Base-by-base conservation (phyloP, 2,888 invertebrate genomes). In the Liodrosophila aerea region DNA sequence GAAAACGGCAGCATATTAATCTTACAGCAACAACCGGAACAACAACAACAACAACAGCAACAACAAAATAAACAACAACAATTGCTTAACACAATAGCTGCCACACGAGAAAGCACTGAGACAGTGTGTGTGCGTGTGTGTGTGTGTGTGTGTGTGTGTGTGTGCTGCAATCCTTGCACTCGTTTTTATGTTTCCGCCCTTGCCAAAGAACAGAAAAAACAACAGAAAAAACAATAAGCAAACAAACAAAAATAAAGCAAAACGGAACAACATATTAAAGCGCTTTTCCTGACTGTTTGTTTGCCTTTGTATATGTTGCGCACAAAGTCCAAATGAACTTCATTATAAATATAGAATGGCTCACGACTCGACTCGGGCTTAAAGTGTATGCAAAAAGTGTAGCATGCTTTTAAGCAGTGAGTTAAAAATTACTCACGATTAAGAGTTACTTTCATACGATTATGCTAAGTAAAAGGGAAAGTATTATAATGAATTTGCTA, bases 1-100 rank as follows among this genome's bases (percentile, higher is more conserved):
- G 77, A 83, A 81, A 75, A 71, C 73, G 75, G 75, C 77, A 81
- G 84, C 83, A 76, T 83, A 81, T 81, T 83, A 81, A 81, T 81
- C 83, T 83, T 71, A 56, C 51, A 76, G 37, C 59, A 74, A 67
- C 66, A 67, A 51, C 69, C 41, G 46, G 57, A 56, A 65, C 43
- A 70, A 60, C 63, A 75, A 45, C 44, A 69, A 51, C 57, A 59
- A 46, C 56, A 54, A 49, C 47, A 64, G 60, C 46, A 45, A 34
- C 27, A 54, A 59, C 3, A 15, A 34, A 16, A 16, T 13, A 3
- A 15, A n/a, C 5, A 37, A 33, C 15, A 62, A 49, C n/a, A 27
- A 37, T 4, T 47, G 44, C 50, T 47, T 47, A 61, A 66, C 66
- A 64, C 59, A 71, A 71, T 45, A 50, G 60, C 45, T 31, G 29